Evolutionary conservation across 1,140 invertebrate species (phyloP), one percentile per base, ranked within the genome.

Genomic region (Lucilia cuprina): DNA sequence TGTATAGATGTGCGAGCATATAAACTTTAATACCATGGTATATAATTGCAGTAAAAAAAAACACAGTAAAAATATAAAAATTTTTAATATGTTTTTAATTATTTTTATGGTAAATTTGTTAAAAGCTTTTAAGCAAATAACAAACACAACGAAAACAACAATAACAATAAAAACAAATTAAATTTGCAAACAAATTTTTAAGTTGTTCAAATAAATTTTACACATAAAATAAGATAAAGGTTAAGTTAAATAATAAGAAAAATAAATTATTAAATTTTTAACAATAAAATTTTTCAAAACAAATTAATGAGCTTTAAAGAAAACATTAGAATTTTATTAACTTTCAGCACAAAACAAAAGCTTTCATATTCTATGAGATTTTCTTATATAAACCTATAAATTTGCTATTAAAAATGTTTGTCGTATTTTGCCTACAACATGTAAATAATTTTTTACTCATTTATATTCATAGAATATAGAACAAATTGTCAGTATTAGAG

Each of bases 81-180:
- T n/a, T 60, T 70, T 70, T 70, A 70, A 70, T 70, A 21, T 70
- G 65, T 70, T 70, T 70, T 70, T 70, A 70, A 70, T 70, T 70
- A 70, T 70, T 70, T 70, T 70, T 70, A 70, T 70, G 65, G 65
- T 70, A 70, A 70, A 70, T 21, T 70, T 70, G 65, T 70, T 70
- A 21, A 70, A 70, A 70, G 19, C 65, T 70, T 70, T 70, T 70
- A 21, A n/a, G 5, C 5, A 70, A 70, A 70, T 70, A 70, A 60
- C 14, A 60, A 60, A 17, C 5, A 60, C 17, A 60, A 60, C 17
- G 25, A 30, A 30, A 60, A 14, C 50, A 60, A 14, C 50, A 60
- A 70, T 21, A 70, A 70, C 19, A 70, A 70, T 70, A 70, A 70
- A 70, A 70, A 41, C 41, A 41, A 41, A 70, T 21, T 55, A 17